Evolutionary conservation across 2,797 vertebrate species (phyloP).

Genomic region (Chaetodon trifasciatus): DNA sequence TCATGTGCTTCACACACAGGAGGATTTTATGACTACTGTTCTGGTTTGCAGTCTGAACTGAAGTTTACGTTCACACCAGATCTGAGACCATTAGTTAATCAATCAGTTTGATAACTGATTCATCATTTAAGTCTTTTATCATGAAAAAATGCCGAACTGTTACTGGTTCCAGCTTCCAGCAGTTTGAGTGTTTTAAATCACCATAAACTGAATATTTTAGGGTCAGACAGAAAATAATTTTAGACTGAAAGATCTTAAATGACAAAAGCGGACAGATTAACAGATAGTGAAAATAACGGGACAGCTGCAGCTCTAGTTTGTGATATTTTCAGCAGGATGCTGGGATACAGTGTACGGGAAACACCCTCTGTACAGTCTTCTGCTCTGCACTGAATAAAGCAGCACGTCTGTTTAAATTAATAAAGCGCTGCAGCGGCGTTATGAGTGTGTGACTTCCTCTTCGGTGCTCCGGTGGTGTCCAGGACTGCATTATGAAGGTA

Average conservation of each 20-base stretch:
- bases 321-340: not conserved
- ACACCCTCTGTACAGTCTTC: not conserved
- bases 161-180: not conserved
- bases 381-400: constrained; percentile 28
- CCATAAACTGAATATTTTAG: not conserved
- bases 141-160: not conserved
- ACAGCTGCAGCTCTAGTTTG: too few species aligned
- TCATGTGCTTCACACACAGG: too few species aligned
- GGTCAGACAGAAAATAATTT: not conserved
- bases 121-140: not conserved
- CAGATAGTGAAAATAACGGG: too few species aligned
- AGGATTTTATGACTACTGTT: not conserved
- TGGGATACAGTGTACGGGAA: not conserved
- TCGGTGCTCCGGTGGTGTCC: constrained; percentile 34
- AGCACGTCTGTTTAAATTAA: constrained; percentile 35
- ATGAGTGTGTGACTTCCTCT: constrained; percentile 36
- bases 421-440: constrained; percentile 38
- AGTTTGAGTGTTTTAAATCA: not conserved
- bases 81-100: too few species aligned
- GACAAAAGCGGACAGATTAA: too few species aligned
- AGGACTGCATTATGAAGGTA: constrained; percentile 43
- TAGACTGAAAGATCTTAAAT: not conserved
- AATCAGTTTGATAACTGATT: too few species aligned
- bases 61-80: too few species aligned
- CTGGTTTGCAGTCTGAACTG: too few species aligned